A percentile compares a stretch with the other conserved stretches of the same genome.
These are phyloP conservation scores for Syngnathus scovelli DNA, from an alignment of 2,113 vertebrate species.

Conservation along the genomic window DNA sequence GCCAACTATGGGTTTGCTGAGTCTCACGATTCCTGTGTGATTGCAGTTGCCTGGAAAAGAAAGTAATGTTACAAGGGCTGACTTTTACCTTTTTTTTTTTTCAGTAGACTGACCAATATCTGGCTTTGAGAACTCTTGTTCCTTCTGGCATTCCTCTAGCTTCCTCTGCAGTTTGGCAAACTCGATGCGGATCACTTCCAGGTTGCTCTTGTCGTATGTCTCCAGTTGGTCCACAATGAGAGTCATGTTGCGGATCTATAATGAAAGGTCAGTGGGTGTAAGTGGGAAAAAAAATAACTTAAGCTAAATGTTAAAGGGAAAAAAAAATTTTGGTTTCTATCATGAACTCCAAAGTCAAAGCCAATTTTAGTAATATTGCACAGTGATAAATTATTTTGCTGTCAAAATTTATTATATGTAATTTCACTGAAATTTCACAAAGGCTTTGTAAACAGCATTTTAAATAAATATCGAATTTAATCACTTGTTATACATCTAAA, in stretches of 20 bases:
- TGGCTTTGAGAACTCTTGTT: conserved; percentile 51
- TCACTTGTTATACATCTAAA: no score
- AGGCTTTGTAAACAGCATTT: no score
- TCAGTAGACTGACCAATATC: conserved; percentile 44
- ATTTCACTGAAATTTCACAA: no score
- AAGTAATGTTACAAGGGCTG: neutral
- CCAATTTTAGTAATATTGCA: no score
- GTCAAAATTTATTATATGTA: no score
- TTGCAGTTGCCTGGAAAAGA: conserved; percentile 61
- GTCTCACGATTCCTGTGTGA: conserved; percentile 54
- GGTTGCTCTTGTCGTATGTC: conserved; percentile 66
- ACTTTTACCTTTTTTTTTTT: neutral
- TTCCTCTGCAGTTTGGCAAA: conserved; percentile 68
- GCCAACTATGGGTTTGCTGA: conserved; percentile 57
- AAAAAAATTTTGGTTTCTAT: no score
- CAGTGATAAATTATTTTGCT: no score
- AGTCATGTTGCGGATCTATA: conserved; percentile 66
- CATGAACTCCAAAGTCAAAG: no score
- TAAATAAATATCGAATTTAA: no score
- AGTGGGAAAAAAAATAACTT: no score
- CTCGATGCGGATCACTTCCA: conserved; percentile 65
- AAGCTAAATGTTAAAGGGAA: no score
- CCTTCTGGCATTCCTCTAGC: conserved; percentile 66
- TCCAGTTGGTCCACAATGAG: conserved; percentile 69
- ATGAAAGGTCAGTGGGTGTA: neutral